phyloP scores from a whole-genome alignment of 2,113 vertebrate species.

The Brachionichthys hirsutus region DNA sequence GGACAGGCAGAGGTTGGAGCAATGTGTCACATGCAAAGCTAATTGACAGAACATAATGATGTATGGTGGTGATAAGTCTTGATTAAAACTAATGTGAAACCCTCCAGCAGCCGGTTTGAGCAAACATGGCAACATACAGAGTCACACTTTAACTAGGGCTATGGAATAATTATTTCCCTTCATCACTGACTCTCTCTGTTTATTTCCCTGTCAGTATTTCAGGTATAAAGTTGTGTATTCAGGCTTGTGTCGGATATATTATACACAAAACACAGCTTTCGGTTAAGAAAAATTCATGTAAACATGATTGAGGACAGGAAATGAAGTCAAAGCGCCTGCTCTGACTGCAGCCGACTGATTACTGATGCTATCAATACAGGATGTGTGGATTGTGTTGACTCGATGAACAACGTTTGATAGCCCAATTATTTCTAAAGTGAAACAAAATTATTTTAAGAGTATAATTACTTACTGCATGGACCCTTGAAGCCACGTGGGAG shows the following conservation, averaged over 20 bases:
- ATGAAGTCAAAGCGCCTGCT: conserved; percentile 41
- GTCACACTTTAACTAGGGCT: not conserved
- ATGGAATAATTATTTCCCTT: conserved; percentile 4
- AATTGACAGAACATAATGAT: conserved; percentile 26
- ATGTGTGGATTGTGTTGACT: conserved; percentile 6
- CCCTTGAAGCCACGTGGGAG: no score
- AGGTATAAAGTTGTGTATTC: conserved; percentile 4
- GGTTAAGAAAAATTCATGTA: conserved; percentile 52
- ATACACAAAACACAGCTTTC: conserved; percentile 52
- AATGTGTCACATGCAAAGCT: conserved; percentile 4
- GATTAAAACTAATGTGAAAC: conserved; percentile 16
- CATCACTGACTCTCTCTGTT: conserved; percentile 13
- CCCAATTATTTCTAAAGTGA: not conserved
- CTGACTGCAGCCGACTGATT: conserved; percentile 31
- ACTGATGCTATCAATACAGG: conserved; percentile 11
- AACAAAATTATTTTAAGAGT: no score
- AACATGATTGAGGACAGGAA: conserved; percentile 47
- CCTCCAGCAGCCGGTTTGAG: not conserved
- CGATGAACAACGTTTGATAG: conserved; percentile 27
- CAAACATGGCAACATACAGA: not conserved
- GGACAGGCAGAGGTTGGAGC: conserved; percentile 37
- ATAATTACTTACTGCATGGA: no score
- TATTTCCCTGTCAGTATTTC: conserved; percentile 33
- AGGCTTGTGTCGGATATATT: conserved; percentile 37
- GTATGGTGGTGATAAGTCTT: conserved; percentile 3